These are phyloP conservation scores for Syndactyla subalaris DNA, from an alignment of 2,797 vertebrate genomes.

Conservation along the genomic window DNA sequence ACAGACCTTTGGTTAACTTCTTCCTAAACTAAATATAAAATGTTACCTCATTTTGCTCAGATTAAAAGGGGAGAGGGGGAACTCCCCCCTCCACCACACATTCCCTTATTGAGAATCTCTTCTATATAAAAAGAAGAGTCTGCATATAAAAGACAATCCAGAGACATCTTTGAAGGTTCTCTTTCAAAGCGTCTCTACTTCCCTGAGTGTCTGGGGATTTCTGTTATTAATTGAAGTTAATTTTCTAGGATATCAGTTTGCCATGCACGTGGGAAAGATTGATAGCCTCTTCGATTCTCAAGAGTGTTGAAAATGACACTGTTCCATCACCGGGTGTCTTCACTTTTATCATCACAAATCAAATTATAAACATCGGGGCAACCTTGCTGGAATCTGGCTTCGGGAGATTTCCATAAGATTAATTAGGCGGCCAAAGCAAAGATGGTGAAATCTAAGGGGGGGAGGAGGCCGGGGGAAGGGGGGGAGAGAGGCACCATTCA, in stretches of 20 bases:
- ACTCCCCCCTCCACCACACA: conserved; percentile 20
- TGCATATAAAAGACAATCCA: conserved; percentile 89
- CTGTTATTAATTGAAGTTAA: conserved; percentile 99
- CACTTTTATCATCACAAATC: conserved; percentile 97
- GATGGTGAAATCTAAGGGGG: conserved; percentile 84
- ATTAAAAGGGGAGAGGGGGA: conserved; percentile 55
- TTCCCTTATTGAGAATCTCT: conserved; percentile 68
- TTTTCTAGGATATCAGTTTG: conserved; percentile 99
- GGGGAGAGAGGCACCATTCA: conserved; percentile 81
- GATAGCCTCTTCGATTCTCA: conserved; percentile 96
- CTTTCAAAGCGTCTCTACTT: conserved; percentile 93
- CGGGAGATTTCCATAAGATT: conserved; percentile 99
- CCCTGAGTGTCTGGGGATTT: conserved; percentile 89
- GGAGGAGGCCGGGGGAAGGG: conserved; percentile 1
- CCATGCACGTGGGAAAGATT: conserved; percentile 98
- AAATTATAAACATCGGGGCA: conserved; percentile 99
- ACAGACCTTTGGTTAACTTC: conserved; percentile 66
- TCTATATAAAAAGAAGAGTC: conserved; percentile 78
- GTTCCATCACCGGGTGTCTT: conserved; percentile 88
- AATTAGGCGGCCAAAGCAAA: conserved; percentile 97
- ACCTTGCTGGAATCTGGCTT: conserved; percentile 95
- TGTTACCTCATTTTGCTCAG: conserved; percentile 46
- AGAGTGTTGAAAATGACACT: conserved; percentile 93
- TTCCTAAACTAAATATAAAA: conserved; percentile 58
- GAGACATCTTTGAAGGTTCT: conserved; percentile 98